Conservation (phyloP, 2,888 invertebrate species). For the Monopis laevigella region DNA sequence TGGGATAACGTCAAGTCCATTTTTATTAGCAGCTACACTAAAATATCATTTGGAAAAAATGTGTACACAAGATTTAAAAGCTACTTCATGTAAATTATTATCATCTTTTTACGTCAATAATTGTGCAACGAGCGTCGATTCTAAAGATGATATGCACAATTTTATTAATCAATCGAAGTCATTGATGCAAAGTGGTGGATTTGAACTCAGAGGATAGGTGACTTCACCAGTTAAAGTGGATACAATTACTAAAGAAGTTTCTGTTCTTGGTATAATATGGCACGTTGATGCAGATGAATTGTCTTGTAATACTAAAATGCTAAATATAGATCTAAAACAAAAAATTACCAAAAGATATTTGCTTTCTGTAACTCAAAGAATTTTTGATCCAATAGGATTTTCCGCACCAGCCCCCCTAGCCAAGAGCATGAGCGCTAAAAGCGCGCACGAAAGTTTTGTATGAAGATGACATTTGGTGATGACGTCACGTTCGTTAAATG, state of each 20-base stretch:
- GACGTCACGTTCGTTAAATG: too few relatives aligned
- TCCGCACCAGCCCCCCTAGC: too few relatives aligned
- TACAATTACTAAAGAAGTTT: background rate
- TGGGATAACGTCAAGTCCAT: too few relatives aligned
- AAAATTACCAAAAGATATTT: background rate
- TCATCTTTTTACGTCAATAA: background rate
- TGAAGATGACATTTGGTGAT: too few relatives aligned
- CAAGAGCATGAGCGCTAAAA: too few relatives aligned
- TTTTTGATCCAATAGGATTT: too few relatives aligned
- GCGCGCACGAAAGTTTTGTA: too few relatives aligned
- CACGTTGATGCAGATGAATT: background rate
- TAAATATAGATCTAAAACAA: background rate
- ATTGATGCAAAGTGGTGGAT: background rate
- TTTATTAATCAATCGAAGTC: background rate
- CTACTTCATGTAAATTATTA: too few relatives aligned
- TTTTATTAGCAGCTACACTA: too few relatives aligned
- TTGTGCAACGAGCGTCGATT: background rate
- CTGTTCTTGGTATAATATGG: background rate
- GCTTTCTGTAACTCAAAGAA: background rate
- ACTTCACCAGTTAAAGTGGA: background rate
- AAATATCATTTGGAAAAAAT: too few relatives aligned
- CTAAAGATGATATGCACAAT: background rate
- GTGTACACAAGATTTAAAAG: background rate
- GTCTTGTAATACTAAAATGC: background rate
- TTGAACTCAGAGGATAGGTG: background rate